Conservation (phyloP, 2,888 invertebrate species). For the Clanis bilineata region DNA sequence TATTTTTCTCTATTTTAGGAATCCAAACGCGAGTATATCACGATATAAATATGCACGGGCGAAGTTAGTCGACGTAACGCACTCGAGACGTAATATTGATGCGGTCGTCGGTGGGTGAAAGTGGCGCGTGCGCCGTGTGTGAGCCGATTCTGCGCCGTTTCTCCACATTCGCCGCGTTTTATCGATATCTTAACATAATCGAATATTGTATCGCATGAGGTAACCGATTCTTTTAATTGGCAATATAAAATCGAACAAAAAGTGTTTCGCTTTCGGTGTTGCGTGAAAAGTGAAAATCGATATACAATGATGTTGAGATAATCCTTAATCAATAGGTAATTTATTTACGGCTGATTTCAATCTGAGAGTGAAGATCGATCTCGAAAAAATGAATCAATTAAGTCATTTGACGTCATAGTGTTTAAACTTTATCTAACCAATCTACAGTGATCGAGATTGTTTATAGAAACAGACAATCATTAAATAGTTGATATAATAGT, state of each 20-base stretch:
- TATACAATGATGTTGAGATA: not conserved
- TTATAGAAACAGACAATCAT: too few species aligned
- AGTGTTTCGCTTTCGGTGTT: not conserved
- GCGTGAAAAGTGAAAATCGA: not conserved
- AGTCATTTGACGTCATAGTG: too few species aligned
- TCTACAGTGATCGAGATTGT: too few species aligned
- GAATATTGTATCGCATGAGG: not conserved
- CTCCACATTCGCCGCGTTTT: constrained; percentile 5
- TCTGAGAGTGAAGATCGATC: too few species aligned
- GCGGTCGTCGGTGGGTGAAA: not conserved
- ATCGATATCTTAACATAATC: constrained; percentile 7
- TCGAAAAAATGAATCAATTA: too few species aligned
- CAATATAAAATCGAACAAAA: not conserved
- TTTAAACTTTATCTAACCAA: too few species aligned
- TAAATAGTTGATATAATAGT: too few species aligned
- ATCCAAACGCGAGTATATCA: not conserved
- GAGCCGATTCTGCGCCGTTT: not conserved
- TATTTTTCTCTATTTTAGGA: too few species aligned
- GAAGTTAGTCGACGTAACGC: constrained; percentile 1
- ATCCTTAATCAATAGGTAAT: too few species aligned
- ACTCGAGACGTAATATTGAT: constrained; percentile 1
- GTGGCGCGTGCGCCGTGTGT: not conserved
- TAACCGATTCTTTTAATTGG: constrained; percentile 1
- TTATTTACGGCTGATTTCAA: too few species aligned
- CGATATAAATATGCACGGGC: not conserved